Evolutionary conservation across 2,797 vertebrate genomes (phyloP).

Genomic region (Buphagus erythrorhynchus): DNA sequence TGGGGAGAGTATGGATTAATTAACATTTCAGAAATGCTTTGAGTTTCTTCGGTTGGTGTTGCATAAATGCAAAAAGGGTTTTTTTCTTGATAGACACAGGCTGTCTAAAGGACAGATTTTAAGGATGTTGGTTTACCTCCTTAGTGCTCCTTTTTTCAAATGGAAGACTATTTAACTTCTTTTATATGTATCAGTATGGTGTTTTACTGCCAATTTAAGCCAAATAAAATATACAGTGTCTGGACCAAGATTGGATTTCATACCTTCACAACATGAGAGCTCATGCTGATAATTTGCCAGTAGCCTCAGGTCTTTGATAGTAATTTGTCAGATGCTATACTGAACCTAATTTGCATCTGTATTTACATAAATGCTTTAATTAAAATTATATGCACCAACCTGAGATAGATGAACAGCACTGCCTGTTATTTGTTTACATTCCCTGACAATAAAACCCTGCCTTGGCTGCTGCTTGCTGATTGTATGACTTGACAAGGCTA

Average conservation of each 20-base stretch:
- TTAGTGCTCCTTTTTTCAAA: not conserved
- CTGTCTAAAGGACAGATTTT: not conserved
- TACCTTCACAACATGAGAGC: slow-evolving; percentile 4
- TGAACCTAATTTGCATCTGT: slow-evolving; percentile 51
- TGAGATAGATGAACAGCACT: not conserved
- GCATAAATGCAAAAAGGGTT: not conserved
- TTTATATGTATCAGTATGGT: not conserved
- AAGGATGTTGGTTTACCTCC: slow-evolving; percentile 7
- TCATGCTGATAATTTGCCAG: slow-evolving; percentile 23
- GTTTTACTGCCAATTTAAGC: not conserved
- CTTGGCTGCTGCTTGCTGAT: not conserved
- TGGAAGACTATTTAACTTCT: not conserved
- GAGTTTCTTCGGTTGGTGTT: slow-evolving; percentile 44
- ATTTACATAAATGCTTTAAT: slow-evolving; percentile 67
- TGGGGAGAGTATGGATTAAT: slow-evolving; percentile 47
- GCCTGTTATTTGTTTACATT: slow-evolving; percentile 26
- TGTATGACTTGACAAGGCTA: not conserved
- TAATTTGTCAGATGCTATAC: slow-evolving; percentile 52
- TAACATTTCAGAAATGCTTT: slow-evolving; percentile 45
- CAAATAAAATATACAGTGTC: not conserved
- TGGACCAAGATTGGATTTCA: not conserved
- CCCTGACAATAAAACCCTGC: not conserved
- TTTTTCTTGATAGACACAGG: not conserved
- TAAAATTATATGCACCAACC: slow-evolving; percentile 29
- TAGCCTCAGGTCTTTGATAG: slow-evolving; percentile 30